Percentiles rank a stretch among this genome's conserved stretches.
Conservation (phyloP, 2,888 invertebrate species). For the Exephanes ischioxanthus region DNA sequence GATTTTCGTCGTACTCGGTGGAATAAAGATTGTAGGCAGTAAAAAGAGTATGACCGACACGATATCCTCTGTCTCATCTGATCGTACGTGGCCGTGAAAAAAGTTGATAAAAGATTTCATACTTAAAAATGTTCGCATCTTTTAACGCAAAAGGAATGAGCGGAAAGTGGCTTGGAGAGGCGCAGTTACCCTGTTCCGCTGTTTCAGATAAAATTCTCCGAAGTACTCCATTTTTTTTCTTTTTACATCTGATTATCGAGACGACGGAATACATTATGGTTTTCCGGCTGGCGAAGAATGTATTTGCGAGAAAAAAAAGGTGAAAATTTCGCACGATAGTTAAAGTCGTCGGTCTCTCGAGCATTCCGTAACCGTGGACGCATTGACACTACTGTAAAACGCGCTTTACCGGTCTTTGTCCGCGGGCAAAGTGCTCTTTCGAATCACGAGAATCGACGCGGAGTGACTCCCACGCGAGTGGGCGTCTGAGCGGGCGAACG, state of each 20-base stretch:
- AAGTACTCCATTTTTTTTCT: background rate
- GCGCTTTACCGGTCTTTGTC: constrained; percentile 51
- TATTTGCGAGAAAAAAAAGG: constrained; percentile 15
- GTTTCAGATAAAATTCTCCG: background rate
- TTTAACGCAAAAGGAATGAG: background rate
- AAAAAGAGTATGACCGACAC: no score
- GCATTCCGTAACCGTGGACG: constrained; percentile 42
- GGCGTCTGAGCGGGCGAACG: constrained; percentile 59
- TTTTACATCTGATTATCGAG: background rate
- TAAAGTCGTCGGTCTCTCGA: constrained; percentile 24
- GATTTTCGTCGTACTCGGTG: background rate
- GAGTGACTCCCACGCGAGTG: constrained; percentile 65
- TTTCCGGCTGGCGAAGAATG: constrained; percentile 13
- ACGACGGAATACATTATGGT: background rate
- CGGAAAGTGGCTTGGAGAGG: background rate
- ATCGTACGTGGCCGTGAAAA: no score
- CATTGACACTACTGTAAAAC: constrained; percentile 40
- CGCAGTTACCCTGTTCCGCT: background rate
- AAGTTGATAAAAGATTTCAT: no score
- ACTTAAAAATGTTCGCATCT: no score
- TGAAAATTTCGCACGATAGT: constrained; percentile 51
- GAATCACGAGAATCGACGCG: constrained; percentile 67
- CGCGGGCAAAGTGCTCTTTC: constrained; percentile 49
- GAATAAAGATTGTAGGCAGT: no score
- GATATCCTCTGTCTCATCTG: no score